Base-by-base conservation (phyloP, 2,113 vertebrate species). In the Amblyornis subalaris region DNA sequence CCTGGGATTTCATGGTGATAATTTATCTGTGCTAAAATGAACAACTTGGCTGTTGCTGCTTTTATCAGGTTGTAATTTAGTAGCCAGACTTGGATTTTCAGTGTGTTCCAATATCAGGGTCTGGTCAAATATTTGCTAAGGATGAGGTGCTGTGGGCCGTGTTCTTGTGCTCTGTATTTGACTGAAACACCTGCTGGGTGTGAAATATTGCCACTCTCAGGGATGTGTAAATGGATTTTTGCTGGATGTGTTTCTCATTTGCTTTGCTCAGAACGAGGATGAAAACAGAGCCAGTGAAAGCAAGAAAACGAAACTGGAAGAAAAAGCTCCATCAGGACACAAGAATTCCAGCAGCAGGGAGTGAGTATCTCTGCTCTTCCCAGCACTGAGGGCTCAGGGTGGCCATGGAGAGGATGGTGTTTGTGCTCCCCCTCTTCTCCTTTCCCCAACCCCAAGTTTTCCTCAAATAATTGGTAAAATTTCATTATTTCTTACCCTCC, bases 281-380 rank as follows among this genome's bases (percentile, higher is more conserved):
- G 99, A 99, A 81, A 97, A 95, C 91, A 90, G 98, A 93, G 98
- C 98, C 96, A 98, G 96, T 88, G 99, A 99, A 74, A 98, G 97
- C 97, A 99, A 99, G 97, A 98, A 99, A 93, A 98, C 98, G 50
- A 99, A 99, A 97, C 96, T 97, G 15, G 99, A 99, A 86, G 99
- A 99, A 24, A 99, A 99, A 96, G 97, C 97, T 84, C 91, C 97
- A 20, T 98, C 98, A 42, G 98, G 98, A 96, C 99, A 99, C 97
- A 99, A 99, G 96, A 97, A 96, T 92, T 98, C 98, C 20, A 98
- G 96, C 97, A 99, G 95, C 70, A 99, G 98, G 98, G 99, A 99
- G 99, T 99, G 97, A 95, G 99, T 98, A 90, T 69, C 33, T 57
- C 76, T 67, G 47, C n/a, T 90, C 23, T 62, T 54, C 17, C 29